Percentiles rank a stretch among this genome's conserved stretches.
These are phyloP conservation scores for Neoitamus cyanurus DNA, from an alignment of 2,888 invertebrate species.

Conservation along the genomic window DNA sequence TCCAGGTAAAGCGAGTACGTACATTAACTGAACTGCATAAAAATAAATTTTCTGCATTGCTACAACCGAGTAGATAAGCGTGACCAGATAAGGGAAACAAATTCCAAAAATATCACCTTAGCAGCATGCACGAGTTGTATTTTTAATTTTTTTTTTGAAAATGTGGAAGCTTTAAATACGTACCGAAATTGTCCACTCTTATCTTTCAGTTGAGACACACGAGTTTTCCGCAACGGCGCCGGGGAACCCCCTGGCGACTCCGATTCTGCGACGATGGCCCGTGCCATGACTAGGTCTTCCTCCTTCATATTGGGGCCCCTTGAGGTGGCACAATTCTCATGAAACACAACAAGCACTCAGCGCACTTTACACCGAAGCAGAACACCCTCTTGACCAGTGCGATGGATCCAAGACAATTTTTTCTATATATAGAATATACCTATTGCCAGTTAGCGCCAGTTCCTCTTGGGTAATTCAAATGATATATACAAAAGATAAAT, in stretches of 20 bases:
- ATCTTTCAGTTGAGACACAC: conserved; percentile 73
- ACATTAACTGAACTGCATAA: background rate
- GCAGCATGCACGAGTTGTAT: background rate
- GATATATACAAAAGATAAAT: background rate
- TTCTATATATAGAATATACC: background rate
- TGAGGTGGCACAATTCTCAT: background rate
- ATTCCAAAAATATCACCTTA: conserved; percentile 12
- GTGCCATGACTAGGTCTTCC: conserved; percentile 77
- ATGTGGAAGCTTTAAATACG: conserved; percentile 55
- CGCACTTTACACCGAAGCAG: background rate
- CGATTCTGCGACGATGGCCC: conserved; percentile 75
- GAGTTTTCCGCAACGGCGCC: conserved; percentile 72
- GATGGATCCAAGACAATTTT: background rate
- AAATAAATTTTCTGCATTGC: background rate
- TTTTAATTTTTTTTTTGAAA: conserved; percentile 10
- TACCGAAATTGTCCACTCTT: conserved; percentile 78
- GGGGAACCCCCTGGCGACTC: conserved; percentile 73
- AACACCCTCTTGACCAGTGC: background rate
- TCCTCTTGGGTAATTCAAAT: background rate
- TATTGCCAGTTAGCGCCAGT: background rate
- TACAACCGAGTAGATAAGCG: background rate
- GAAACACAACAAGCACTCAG: background rate
- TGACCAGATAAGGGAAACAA: background rate
- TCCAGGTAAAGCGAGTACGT: background rate
- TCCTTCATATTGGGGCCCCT: conserved; percentile 72